These are phyloP conservation scores for Plutomurus gul DNA, from an alignment of 1,140 invertebrate species.

Conservation along the genomic window DNA sequence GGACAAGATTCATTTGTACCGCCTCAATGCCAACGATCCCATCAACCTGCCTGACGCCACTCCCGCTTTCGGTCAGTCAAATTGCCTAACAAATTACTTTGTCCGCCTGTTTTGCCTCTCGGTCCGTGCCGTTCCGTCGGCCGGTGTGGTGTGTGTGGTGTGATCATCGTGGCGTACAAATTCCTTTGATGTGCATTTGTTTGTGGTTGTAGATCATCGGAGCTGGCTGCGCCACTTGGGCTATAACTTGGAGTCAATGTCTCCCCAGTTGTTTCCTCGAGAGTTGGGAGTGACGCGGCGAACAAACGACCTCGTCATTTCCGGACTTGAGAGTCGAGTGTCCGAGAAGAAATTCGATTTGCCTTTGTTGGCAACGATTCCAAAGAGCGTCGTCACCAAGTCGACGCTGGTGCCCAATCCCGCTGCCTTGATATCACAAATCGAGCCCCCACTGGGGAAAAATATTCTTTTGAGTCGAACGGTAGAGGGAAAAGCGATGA, in stretches of 20 bases:
- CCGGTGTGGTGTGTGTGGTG: too few relatives aligned
- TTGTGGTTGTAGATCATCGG: constrained; percentile 71
- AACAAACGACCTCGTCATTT: constrained; percentile 57
- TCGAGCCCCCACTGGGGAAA: constrained; percentile 83
- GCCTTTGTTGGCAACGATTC: constrained; percentile 58
- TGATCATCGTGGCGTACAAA: too few relatives aligned
- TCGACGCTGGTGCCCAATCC: constrained; percentile 49
- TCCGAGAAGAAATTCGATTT: constrained; percentile 62
- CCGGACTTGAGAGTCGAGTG: constrained; percentile 52
- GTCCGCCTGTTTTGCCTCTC: too few relatives aligned
- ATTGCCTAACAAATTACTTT: constrained; percentile 44
- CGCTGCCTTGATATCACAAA: constrained; percentile 46
- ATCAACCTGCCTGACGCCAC: constrained; percentile 77
- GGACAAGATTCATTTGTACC: constrained; percentile 80
- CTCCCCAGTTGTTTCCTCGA: constrained; percentile 73
- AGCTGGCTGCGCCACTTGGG: constrained; percentile 82
- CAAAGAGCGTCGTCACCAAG: constrained; percentile 45
- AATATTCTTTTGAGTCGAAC: constrained; percentile 85
- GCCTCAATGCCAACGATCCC: constrained; percentile 91
- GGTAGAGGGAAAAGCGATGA: constrained; percentile 75
- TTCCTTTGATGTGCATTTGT: background rate
- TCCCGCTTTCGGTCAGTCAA: constrained; percentile 70
- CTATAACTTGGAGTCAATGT: constrained; percentile 81
- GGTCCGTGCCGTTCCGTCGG: too few relatives aligned
- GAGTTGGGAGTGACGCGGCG: constrained; percentile 53